phyloP scores from a whole-genome alignment of 92 coral and sea anemone species.

The Parazoanthus darwini region DNA sequence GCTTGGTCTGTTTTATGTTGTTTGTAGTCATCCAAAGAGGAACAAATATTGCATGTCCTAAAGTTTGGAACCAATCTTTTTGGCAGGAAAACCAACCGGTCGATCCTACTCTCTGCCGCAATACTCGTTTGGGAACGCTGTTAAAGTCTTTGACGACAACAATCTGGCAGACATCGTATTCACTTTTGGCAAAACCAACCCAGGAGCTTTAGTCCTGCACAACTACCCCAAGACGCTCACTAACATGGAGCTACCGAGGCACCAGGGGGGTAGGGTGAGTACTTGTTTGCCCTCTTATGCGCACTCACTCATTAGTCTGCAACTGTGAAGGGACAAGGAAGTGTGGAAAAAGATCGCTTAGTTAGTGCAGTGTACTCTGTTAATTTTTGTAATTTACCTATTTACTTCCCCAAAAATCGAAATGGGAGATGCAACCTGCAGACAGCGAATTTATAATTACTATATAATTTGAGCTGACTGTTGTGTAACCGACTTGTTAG shows the following conservation, averaged over 20 bases:
- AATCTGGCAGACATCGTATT: conserved; percentile 65
- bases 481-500: too few relatives aligned
- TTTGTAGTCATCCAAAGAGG: too few relatives aligned
- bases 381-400: too few relatives aligned
- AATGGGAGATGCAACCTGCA: background rate
- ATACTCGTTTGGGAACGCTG: conserved; percentile 60
- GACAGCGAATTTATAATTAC: background rate
- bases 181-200: conserved; percentile 75
- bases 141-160: conserved; percentile 62
- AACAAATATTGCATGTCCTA: background rate
- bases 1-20: too few relatives aligned
- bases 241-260: conserved; percentile 58
- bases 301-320: background rate
- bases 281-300: background rate
- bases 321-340: too few relatives aligned
- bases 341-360: too few relatives aligned
- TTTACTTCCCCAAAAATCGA: background rate
- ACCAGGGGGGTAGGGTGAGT: conserved; percentile 65
- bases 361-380: background rate
- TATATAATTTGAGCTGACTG: too few relatives aligned
- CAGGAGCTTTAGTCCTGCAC: conserved; percentile 74
- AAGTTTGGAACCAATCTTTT: background rate
- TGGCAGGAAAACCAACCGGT: conserved; percentile 61
- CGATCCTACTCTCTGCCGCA: conserved; percentile 62
- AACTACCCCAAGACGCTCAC: conserved; percentile 70